Evolutionary conservation across 2,113 vertebrate species (phyloP), one percentile per base, ranked within the genome.

Genomic region (Gallinago undulata): DNA sequence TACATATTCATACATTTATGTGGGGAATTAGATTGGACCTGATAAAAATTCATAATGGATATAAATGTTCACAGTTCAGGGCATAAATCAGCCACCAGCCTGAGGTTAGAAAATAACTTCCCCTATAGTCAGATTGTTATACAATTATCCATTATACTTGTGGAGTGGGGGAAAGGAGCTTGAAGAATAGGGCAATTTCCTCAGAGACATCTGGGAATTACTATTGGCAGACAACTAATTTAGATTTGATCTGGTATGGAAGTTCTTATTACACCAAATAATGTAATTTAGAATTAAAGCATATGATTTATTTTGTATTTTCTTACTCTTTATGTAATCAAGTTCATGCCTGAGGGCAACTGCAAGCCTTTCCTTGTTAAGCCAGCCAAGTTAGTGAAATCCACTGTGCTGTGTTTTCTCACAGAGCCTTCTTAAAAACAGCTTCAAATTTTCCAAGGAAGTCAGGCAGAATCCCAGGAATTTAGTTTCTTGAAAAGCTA

Each of bases 291-390:
- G 93, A 89, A 94, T 90, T 94, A 95, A 97, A 94, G 79, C 56
- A 39, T 91, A 76, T 96, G 89, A 95, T 97, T 94, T 94, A 96
- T 96, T 96, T 94, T 96, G 50, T 91, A 93, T 94, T 94, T 94
- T 95, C 75, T 90, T 92, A 72, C 66, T 90, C 81, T 89, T 93
- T 60, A 67, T 74, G 74, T 95, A 94, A 95, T 96, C 86, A 82
- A 93, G 76, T 91, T 90, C 78, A 69, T 90, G 92, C 94, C 96
- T 93, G 39, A 64, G 89, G 89, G 73, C 89, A 95, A 68, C 89
- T 94, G 67, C 57, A 87, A 78, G 62, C 75, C 53, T 87, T 56
- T 90, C 60, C 43, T 13, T 76, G 95, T 69, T 53, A 87, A 94
- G 78, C 63, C 6, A 1, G 85, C 16, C 4, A 6, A 93, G 79